A percentile compares a stretch with the other conserved stretches of the same genome.
phyloP scores from a whole-genome alignment of 1,140 invertebrate genomes.

The Cardiocondyla obscurior region DNA sequence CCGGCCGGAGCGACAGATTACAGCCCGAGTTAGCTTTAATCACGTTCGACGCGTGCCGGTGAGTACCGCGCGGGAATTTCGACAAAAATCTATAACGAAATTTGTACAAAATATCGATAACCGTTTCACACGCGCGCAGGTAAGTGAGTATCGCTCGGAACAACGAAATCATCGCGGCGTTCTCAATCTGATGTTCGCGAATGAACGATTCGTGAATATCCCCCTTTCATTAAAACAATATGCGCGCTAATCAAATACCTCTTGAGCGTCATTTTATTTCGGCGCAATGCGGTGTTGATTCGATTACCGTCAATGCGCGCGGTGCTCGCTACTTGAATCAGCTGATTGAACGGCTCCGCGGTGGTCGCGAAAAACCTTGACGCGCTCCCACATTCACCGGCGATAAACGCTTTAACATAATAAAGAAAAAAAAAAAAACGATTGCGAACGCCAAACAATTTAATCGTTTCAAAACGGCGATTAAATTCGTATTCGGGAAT shows the following conservation, averaged over 20 bases:
- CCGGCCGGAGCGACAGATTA: background rate
- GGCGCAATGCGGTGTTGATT: conserved; percentile 38
- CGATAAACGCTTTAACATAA: background rate
- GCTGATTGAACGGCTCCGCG: background rate
- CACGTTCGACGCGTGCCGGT: background rate
- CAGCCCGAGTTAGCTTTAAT: background rate
- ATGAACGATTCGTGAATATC: conserved; percentile 62
- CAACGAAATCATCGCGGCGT: conserved; percentile 54
- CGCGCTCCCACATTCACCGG: background rate
- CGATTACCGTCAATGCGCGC: conserved; percentile 37
- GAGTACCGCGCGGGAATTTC: conserved; percentile 48
- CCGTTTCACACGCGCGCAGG: conserved; percentile 23
- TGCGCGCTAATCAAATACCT: conserved; percentile 62
- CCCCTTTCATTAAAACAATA: conserved; percentile 67
- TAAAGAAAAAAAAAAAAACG: background rate
- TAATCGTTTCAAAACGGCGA: conserved; percentile 4
- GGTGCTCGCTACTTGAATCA: conserved; percentile 3
- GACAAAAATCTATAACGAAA: conserved; percentile 37
- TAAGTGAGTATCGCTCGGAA: conserved; percentile 38
- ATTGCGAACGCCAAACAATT: background rate
- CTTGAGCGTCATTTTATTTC: conserved; percentile 54
- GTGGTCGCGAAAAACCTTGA: background rate
- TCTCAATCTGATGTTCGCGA: conserved; percentile 52
- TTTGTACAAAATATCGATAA: conserved; percentile 51
- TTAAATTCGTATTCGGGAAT: conserved; percentile 33